Evolutionary conservation across 2,113 vertebrate species (phyloP).

Genomic region (Poeciliopsis occidentalis): DNA sequence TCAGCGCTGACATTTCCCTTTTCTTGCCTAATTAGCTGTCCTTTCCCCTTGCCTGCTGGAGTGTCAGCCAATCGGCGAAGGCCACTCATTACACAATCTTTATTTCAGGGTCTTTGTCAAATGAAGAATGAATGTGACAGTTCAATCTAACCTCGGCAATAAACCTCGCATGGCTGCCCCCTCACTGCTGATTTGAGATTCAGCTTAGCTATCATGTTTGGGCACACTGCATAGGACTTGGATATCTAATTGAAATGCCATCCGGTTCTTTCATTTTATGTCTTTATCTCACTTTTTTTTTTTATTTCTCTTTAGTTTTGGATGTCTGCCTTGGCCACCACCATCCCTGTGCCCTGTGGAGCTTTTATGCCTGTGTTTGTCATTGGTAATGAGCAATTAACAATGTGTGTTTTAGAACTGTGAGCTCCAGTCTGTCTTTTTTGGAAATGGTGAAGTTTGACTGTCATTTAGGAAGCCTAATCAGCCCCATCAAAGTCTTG

Average conservation of each 20-base stretch:
- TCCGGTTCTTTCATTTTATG: constrained; percentile 27
- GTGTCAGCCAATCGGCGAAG: constrained; percentile 45
- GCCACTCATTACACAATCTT: constrained; percentile 60
- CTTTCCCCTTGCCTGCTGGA: constrained; percentile 17
- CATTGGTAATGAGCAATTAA: constrained; percentile 61
- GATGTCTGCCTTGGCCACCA: constrained; percentile 98
- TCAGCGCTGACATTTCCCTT: constrained; percentile 60
- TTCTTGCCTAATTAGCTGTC: constrained; percentile 62
- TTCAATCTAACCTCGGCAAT: constrained; percentile 57
- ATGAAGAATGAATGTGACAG: constrained; percentile 60
- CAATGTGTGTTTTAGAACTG: too few relatives aligned
- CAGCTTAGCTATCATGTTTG: constrained; percentile 29
- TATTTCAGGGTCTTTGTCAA: constrained; percentile 60
- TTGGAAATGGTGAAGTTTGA: too few relatives aligned
- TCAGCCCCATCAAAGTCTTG: too few relatives aligned
- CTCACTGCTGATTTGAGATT: constrained; percentile 35
- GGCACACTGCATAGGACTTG: constrained; percentile 12
- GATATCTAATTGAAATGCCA: constrained; percentile 63
- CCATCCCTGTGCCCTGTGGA: constrained; percentile 96
- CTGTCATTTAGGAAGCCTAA: too few relatives aligned
- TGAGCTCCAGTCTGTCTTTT: too few relatives aligned
- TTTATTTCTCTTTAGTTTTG: constrained; percentile 86
- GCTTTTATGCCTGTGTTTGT: constrained; percentile 99
- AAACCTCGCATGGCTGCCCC: constrained; percentile 32
- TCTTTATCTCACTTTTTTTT: constrained; percentile 16